These are phyloP conservation scores for Callipepla squamata DNA, from an alignment of 2,113 vertebrate species.

Conservation along the genomic window DNA sequence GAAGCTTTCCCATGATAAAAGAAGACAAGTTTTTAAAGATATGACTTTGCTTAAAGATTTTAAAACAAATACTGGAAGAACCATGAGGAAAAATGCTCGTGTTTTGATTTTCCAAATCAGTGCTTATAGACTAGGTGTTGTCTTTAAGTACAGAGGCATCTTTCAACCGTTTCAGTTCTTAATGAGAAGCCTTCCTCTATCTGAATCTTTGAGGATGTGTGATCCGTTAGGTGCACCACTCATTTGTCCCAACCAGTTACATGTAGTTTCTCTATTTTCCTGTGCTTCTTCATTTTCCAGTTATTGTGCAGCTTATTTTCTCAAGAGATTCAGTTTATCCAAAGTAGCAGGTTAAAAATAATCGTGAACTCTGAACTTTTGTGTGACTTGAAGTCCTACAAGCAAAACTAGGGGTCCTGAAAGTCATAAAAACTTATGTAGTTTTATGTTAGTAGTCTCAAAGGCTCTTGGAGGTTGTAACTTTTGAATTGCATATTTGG, in stretches of 20 bases:
- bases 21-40: neutral
- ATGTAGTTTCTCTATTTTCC: neutral
- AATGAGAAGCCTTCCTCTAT: neutral
- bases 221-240: neutral
- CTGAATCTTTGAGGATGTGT: neutral
- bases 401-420: neutral
- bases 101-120: neutral
- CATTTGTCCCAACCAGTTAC: neutral
- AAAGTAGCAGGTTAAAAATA: neutral
- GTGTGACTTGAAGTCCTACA: neutral
- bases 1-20: neutral
- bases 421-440: neutral
- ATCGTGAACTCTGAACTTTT: neutral
- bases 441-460: neutral
- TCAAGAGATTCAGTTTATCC: conserved; percentile 2
- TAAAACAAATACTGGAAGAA: neutral
- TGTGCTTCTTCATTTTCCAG: neutral
- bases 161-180: neutral
- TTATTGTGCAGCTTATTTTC: neutral
- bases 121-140: neutral
- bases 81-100: neutral
- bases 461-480: neutral
- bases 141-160: neutral
- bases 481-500: neutral
- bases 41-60: neutral